phyloP scores from a whole-genome alignment of 2,113 vertebrate genomes.

The Peromyscus polionotus region DNA sequence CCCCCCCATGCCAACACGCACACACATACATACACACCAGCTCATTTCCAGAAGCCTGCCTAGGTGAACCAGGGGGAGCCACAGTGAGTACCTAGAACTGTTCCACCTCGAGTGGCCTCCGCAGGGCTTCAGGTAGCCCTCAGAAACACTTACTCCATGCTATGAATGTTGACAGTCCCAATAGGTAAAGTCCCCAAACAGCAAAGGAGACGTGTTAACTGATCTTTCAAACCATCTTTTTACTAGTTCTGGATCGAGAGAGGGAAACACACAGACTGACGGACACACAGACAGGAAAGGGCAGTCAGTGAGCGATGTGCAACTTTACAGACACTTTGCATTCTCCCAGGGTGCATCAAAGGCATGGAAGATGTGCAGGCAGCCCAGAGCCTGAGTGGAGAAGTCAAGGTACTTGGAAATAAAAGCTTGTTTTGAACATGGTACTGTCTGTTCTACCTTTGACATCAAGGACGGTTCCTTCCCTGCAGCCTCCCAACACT shows the following conservation, averaged over 20 bases:
- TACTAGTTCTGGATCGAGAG: constrained; percentile 60
- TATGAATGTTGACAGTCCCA: background rate
- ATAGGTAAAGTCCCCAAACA: constrained; percentile 68
- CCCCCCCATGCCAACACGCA: background rate
- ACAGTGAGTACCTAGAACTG: background rate
- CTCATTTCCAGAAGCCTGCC: background rate
- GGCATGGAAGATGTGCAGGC: constrained; percentile 70
- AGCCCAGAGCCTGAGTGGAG: constrained; percentile 71
- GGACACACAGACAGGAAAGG: background rate
- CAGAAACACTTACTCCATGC: background rate
- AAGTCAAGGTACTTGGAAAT: constrained; percentile 68
- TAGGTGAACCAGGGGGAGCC: constrained; percentile 56
- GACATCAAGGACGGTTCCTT: background rate
- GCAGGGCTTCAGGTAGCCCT: background rate
- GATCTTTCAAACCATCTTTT: constrained; percentile 52
- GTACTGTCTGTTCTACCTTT: background rate
- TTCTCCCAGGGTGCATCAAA: constrained; percentile 62
- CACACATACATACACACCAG: background rate
- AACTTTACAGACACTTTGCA: constrained; percentile 82
- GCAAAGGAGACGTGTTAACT: background rate
- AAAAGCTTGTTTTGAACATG: background rate
- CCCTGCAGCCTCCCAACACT: background rate
- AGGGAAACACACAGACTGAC: background rate
- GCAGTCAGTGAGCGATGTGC: background rate
- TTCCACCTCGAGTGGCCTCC: background rate